These are phyloP conservation scores for Moxostoma hubbsi DNA, from an alignment of 2,797 vertebrate genomes.

Conservation along the genomic window DNA sequence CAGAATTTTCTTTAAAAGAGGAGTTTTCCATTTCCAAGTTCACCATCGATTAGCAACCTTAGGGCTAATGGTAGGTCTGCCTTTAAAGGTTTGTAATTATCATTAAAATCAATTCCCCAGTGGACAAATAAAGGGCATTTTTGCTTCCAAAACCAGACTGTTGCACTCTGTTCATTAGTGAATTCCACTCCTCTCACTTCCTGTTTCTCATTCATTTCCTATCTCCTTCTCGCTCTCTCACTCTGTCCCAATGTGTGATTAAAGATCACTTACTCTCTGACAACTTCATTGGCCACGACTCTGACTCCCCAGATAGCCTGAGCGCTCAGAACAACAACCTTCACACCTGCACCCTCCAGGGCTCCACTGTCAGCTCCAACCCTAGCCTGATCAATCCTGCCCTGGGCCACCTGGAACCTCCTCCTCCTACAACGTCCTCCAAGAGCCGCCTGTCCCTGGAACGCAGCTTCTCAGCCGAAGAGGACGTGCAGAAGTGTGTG, in stretches of 20 bases:
- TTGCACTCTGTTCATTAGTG: no score
- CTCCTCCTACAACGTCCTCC: conserved; percentile 79
- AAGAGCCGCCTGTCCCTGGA: conserved; percentile 88
- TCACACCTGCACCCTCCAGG: conserved; percentile 70
- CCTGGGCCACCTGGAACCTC: conserved; percentile 69
- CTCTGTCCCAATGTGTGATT: conserved; percentile 47
- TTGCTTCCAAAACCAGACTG: no score
- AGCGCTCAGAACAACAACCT: conserved; percentile 69
- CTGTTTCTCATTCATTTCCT: conserved; percentile 1
- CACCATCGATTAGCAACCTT: no score
- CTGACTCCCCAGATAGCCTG: conserved; percentile 80
- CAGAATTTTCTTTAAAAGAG: no score
- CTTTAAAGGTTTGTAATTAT: no score
- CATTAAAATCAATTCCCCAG: no score
- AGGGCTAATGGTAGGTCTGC: no score
- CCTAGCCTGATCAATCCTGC: conserved; percentile 65
- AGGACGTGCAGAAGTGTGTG: conserved; percentile 86
- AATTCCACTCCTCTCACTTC: no score
- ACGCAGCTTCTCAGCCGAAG: conserved; percentile 76
- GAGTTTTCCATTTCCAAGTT: no score
- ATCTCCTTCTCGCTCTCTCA: conserved; percentile 47
- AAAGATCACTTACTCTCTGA: conserved; percentile 93
- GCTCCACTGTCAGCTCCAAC: conserved; percentile 63
- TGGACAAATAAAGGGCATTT: no score
- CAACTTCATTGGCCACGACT: conserved; percentile 86